Percentiles rank a stretch among this genome's conserved stretches.
These are phyloP conservation scores for Oscarella lobularis DNA, from an alignment of 37 sponge, comb jelly and placozoan species.

Conservation along the genomic window DNA sequence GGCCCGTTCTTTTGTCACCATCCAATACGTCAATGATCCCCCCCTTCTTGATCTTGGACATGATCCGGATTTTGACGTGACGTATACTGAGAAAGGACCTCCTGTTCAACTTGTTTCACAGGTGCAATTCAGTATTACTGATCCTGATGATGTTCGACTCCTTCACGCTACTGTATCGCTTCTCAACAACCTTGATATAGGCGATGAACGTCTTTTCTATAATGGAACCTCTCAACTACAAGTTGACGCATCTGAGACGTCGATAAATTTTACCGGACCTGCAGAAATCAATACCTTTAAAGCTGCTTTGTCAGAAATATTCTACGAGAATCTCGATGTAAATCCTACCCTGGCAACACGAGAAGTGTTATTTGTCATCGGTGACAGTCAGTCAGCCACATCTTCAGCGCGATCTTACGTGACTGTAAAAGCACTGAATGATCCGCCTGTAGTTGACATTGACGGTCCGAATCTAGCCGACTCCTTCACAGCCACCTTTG, in stretches of 20 bases:
- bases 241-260: background rate
- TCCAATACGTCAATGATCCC: constrained; percentile 47
- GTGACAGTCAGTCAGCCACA: constrained; percentile 31
- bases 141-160: background rate
- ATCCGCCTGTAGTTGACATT: constrained; percentile 34
- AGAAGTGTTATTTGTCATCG: constrained; percentile 20
- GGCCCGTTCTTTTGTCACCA: constrained; percentile 10
- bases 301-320: background rate
- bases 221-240: background rate
- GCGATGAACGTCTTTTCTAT: background rate
- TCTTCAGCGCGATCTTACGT: constrained; percentile 12
- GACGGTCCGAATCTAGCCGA: background rate
- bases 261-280: background rate
- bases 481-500: background rate
- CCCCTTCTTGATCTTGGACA: constrained; percentile 15
- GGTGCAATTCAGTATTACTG: background rate
- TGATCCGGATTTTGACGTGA: background rate
- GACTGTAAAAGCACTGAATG: constrained; percentile 27
- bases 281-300: background rate
- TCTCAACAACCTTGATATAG: background rate
- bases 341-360: constrained; percentile 2
- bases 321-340: background rate
- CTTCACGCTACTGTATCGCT: background rate
- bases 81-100: background rate
- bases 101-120: constrained; percentile 1